These are phyloP conservation scores for Drosophila birchii DNA, from an alignment of 2,888 invertebrate species.

Conservation along the genomic window DNA sequence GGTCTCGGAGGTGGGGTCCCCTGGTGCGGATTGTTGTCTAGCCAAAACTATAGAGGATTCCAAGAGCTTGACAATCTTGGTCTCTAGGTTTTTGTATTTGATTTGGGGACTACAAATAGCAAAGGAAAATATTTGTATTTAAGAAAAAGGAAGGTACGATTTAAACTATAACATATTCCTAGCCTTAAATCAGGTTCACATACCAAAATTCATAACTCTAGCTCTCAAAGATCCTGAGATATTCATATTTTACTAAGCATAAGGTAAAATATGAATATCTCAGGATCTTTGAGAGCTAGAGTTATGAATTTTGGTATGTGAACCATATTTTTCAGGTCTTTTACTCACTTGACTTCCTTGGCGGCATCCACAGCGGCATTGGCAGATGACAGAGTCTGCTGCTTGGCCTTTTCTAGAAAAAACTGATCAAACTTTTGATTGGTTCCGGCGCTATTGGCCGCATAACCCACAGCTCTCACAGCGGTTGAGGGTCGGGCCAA, in stretches of 20 bases:
- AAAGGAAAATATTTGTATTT: background rate
- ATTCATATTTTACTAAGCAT: background rate
- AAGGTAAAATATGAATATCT: too few relatives aligned
- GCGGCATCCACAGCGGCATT: slow-evolving; percentile 86
- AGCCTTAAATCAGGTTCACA: background rate
- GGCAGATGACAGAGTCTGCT: slow-evolving; percentile 80
- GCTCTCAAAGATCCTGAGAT: background rate
- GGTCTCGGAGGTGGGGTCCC: slow-evolving; percentile 53
- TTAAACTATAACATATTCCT: background rate
- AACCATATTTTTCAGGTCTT: background rate
- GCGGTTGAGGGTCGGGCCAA: slow-evolving; percentile 96
- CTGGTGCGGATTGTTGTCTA: slow-evolving; percentile 42
- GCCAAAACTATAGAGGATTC: slow-evolving; percentile 92
- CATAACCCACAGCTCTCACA: slow-evolving; percentile 97
- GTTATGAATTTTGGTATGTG: too few relatives aligned
- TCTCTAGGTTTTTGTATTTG: slow-evolving; percentile 94
- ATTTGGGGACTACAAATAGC: slow-evolving; percentile 89
- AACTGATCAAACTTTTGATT: slow-evolving; percentile 90
- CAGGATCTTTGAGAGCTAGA: too few relatives aligned
- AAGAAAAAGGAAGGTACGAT: background rate
- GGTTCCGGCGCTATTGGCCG: slow-evolving; percentile 87
- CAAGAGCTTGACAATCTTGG: slow-evolving; percentile 93
- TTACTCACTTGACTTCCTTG: slow-evolving; percentile 86
- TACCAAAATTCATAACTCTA: background rate
- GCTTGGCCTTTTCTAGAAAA: slow-evolving; percentile 86